phyloP scores from a whole-genome alignment of 2,797 vertebrate genomes.

The Pipistrellus nathusii region DNA sequence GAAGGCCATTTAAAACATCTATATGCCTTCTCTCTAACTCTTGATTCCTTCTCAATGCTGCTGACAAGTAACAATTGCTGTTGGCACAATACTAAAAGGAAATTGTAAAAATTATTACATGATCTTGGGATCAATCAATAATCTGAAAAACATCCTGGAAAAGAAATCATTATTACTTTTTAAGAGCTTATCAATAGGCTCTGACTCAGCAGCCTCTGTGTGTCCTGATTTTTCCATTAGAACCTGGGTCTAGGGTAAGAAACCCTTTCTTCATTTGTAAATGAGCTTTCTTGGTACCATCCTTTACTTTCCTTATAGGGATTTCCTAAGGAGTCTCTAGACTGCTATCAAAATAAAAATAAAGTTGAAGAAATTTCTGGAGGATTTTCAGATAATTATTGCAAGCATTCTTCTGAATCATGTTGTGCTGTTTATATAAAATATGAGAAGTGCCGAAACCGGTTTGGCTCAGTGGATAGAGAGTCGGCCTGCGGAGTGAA shows the following conservation, averaged over 20 bases:
- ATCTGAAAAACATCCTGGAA: constrained; percentile 44
- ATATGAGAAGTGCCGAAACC: neutral
- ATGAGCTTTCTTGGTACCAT: neutral
- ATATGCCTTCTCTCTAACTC: neutral
- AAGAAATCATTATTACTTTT: constrained; percentile 57
- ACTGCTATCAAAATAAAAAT: neutral
- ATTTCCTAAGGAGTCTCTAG: constrained; percentile 3
- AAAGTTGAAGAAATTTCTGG: neutral
- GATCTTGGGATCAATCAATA: constrained; percentile 53
- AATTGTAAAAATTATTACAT: constrained; percentile 62
- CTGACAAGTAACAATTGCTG: constrained; percentile 37
- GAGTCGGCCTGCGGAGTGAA: no score
- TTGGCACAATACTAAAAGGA: constrained; percentile 25
- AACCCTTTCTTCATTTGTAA: neutral
- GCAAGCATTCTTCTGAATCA: neutral
- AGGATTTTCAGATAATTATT: neutral
- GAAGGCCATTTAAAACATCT: neutral
- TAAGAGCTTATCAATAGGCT: constrained; percentile 26
- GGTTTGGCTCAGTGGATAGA: no score
- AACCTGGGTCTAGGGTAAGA: neutral
- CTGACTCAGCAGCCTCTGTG: neutral
- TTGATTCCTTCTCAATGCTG: neutral
- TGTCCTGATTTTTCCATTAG: constrained; percentile 10
- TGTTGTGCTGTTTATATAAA: neutral
- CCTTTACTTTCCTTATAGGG: neutral